These are phyloP conservation scores for Gulo gulo DNA, from an alignment of 2,113 vertebrate genomes.

Conservation along the genomic window DNA sequence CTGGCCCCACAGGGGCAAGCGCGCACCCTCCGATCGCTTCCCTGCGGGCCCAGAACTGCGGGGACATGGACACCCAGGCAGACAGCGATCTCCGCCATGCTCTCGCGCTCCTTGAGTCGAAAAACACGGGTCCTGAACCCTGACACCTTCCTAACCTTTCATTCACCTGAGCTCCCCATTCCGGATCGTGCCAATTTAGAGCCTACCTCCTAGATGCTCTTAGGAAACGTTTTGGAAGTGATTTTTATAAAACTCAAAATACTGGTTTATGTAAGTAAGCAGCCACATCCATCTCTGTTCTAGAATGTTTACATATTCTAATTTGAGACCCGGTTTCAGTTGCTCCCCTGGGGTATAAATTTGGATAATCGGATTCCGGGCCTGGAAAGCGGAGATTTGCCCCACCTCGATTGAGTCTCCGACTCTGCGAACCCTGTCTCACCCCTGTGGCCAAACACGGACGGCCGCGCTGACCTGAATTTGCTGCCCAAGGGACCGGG, in stretches of 20 bases:
- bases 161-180: not conserved
- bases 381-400: not conserved
- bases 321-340: not conserved
- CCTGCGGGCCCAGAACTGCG: not conserved
- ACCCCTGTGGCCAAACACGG: accelerated
- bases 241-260: not conserved
- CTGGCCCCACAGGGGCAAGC: not conserved
- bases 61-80: accelerated
- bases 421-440: accelerated
- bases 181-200: accelerated
- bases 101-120: accelerated
- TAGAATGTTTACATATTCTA: not conserved
- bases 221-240: not conserved
- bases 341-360: not conserved
- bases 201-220: accelerated
- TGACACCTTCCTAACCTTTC: not conserved
- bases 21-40: not conserved
- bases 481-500: not conserved
- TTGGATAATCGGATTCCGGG: not conserved
- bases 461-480: no score
- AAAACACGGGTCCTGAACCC: accelerated
- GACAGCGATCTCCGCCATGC: accelerated
- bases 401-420: not conserved
- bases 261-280: not conserved
- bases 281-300: not conserved